Conservation (phyloP, 2,888 invertebrate species). For the Caenorhabditis sp. region DNA sequence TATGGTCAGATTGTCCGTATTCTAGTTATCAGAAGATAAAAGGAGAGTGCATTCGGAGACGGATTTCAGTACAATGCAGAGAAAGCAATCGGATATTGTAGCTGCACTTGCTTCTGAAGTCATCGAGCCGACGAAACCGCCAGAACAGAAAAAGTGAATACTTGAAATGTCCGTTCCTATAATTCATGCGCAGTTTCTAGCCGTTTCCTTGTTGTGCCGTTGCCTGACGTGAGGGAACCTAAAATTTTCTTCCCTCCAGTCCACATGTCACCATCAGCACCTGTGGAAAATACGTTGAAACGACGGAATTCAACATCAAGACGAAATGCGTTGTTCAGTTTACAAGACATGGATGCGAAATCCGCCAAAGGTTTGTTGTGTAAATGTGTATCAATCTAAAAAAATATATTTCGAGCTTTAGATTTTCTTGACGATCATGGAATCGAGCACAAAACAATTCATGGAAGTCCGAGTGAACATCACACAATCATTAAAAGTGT, state of each 20-base stretch:
- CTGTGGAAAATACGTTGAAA: slow-evolving; percentile 38
- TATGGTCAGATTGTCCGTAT: not conserved
- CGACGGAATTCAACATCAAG: slow-evolving; percentile 35
- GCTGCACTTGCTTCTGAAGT: slow-evolving; percentile 24
- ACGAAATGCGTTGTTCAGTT: slow-evolving; percentile 64
- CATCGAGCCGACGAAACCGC: slow-evolving; percentile 25
- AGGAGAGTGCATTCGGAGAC: slow-evolving; percentile 49
- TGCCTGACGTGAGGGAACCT: slow-evolving; percentile 45
- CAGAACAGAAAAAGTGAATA: slow-evolving; percentile 39
- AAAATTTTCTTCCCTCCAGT: slow-evolving; percentile 37
- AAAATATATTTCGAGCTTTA: no score
- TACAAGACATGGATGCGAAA: slow-evolving; percentile 50
- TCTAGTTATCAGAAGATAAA: slow-evolving; percentile 41
- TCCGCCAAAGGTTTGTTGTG: slow-evolving; percentile 13
- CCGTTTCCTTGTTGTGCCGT: slow-evolving; percentile 51
- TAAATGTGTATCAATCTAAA: not conserved
- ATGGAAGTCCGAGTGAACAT: slow-evolving; percentile 48
- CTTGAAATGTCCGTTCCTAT: no score
- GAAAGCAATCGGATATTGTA: slow-evolving; percentile 31
- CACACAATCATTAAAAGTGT: slow-evolving; percentile 60
- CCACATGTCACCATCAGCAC: slow-evolving; percentile 9
- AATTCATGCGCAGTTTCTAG: slow-evolving; percentile 1
- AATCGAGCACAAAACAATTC: slow-evolving; percentile 50
- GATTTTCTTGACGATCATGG: slow-evolving; percentile 44
- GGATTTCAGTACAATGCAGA: slow-evolving; percentile 34